Evolutionary conservation across 1,140 invertebrate species (phyloP).

Genomic region (Hetaerina americana): DNA sequence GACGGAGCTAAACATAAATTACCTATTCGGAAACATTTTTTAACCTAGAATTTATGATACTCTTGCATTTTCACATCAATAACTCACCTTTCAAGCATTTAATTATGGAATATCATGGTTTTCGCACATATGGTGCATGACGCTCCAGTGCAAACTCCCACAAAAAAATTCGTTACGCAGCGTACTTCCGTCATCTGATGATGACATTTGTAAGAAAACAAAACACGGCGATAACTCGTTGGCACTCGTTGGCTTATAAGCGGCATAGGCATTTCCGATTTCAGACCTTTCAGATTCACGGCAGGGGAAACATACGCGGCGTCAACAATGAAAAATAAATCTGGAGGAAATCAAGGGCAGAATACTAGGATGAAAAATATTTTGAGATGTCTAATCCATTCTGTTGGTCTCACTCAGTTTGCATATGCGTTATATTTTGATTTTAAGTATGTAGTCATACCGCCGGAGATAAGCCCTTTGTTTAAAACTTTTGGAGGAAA

Average conservation of each 20-base stretch:
- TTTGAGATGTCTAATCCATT: conserved; percentile 43
- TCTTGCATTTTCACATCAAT: too few species aligned
- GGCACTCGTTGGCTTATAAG: background rate
- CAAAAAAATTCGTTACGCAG: too few species aligned
- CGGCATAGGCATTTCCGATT: too few species aligned
- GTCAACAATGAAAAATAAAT: background rate
- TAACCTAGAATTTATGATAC: too few species aligned
- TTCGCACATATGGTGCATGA: too few species aligned
- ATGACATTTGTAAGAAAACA: background rate
- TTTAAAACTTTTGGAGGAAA: conserved; percentile 48
- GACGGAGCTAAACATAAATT: too few species aligned
- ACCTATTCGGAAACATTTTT: too few species aligned
- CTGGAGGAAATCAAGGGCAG: background rate
- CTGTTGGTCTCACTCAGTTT: conserved; percentile 49
- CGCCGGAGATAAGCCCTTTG: conserved; percentile 31
- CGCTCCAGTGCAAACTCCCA: too few species aligned
- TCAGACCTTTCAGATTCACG: too few species aligned
- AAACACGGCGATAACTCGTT: background rate
- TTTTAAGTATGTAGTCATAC: conserved; percentile 49
- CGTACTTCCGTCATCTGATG: background rate
- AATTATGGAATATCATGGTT: too few species aligned
- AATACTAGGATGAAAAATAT: background rate
- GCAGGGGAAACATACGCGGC: too few species aligned
- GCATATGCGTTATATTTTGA: conserved; percentile 60
- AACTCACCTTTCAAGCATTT: too few species aligned